A percentile compares a stretch with the other conserved stretches of the same genome.
phyloP scores from a whole-genome alignment of 2,797 vertebrate species.

The Anomalospiza imberbis region DNA sequence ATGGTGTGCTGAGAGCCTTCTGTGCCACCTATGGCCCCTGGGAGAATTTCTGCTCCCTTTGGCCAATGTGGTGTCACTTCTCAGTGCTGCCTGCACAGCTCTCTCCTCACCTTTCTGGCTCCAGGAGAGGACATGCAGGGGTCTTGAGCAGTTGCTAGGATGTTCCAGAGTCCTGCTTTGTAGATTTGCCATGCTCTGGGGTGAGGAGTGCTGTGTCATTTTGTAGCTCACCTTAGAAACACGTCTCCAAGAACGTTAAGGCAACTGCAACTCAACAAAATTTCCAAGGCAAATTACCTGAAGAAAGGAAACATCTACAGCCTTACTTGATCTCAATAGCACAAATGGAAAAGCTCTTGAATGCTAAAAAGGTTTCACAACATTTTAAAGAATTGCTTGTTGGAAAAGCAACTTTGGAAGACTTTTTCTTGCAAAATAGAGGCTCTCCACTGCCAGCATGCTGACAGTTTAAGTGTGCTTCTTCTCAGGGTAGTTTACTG shows the following conservation, averaged over 20 bases:
- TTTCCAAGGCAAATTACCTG: slow-evolving; percentile 50
- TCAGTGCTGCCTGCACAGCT: background rate
- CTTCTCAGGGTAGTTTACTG: background rate
- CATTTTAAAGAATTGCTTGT: slow-evolving; percentile 13
- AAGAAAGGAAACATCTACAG: background rate
- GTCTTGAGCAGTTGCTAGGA: background rate
- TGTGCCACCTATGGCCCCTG: background rate
- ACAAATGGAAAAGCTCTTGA: slow-evolving; percentile 6
- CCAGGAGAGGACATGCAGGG: background rate
- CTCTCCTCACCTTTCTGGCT: background rate
- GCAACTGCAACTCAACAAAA: background rate
- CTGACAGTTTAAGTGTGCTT: slow-evolving; percentile 18
- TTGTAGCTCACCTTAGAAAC: background rate
- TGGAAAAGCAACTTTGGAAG: background rate
- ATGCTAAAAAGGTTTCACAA: slow-evolving; percentile 29
- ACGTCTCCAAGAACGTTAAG: background rate
- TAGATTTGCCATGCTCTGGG: background rate
- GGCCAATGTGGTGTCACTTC: accelerated
- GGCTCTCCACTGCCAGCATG: background rate
- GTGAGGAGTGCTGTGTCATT: background rate
- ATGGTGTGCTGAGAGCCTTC: accelerated
- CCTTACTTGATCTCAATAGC: slow-evolving; percentile 25
- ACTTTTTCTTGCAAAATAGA: background rate
- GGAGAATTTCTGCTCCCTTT: background rate
- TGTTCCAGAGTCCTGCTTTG: background rate